Evolutionary conservation across 1,140 invertebrate genomes (phyloP), one percentile per base, ranked within the genome.

Genomic region (Pentalonia nigronervosa): DNA sequence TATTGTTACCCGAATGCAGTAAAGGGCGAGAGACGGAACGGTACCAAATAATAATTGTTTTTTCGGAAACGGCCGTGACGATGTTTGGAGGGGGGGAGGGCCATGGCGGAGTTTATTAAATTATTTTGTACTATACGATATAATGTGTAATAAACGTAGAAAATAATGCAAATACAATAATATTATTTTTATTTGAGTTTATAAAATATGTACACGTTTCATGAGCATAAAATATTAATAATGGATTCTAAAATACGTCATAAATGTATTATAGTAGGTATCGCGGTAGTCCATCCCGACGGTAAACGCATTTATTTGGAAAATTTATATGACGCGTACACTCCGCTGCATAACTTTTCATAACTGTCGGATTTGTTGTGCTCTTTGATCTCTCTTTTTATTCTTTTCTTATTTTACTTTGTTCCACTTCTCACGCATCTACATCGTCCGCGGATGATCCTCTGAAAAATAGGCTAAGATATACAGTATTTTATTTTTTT

Each of bases 301-400:
- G 56, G 89, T 36, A 67, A 45, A 45, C 25, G 89, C 89, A 60
- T 67, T 67, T 90, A 25, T 7, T 88, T 90, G 11, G 53, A 14
- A 67, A 67, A 90, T 90, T 67, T n/a, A 90, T 41, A 4, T 41
- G 41, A 41, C 4, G 41, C 41, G 41, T 41, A 4, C 41, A 67
- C 45, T 90, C 89, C 2, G 7, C 53, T 90, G 45, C 36, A 23
- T 30, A 56, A 67, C 56, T 45, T 45, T 90, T 60, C 25, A 90
- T 67, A 90, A 60, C 34, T 90, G 89, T 67, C 36, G 89, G 56
- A 60, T 41, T 60, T 90, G 23, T 45, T 67, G 23, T 45, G 56
- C 30, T 45, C 53, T 60, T 90, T 45, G 53, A 90, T 45, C 36
- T 90, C n/a, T 53, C 21, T 76, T 6, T 76, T 34, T 76, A 14